Base-by-base conservation (phyloP, 2,113 vertebrate genomes). In the Arvicanthis niloticus region DNA sequence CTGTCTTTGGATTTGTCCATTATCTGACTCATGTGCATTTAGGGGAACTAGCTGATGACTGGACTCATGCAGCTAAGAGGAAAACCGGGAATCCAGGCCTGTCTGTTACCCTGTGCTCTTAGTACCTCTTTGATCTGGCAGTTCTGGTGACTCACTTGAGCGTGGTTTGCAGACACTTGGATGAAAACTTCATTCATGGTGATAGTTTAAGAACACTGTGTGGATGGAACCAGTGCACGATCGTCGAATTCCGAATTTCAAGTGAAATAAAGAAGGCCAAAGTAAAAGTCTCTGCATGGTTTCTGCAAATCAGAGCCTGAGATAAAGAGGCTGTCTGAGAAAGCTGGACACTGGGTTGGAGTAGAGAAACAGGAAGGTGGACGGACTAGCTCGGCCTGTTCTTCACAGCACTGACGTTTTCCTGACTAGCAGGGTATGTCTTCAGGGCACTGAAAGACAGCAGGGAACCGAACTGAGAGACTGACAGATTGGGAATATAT, bases 1-100 rank as follows among this genome's bases (percentile, higher is more conserved):
- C 60, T 90, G 58, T 93, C 95, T 94, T 70, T 85, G 76, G 75
- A 85, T 88, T 85, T 91, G 81, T 88, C 48, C 72, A 77, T 82
- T 75, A 72, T 91, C 80, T 86, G 60, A 81, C 26, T 93, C 45
- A 85, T 51, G 37, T 91, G 7, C 90, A 77, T 93, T 92, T 70
- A 85, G 85, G 48, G 53, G 51, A 86, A 72, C 93, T 53, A 70
- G 84, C 53, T 70, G 56, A 58, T 94, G 85, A 94, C 22, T 86
- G 56, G 86, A 88, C 4, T 24, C 75, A 16, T 75, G 91, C 91
- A 87, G 90, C 75, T 24, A 42, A 92, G 73, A 95, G 70, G 75
- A 45, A 96, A 94, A 16, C 45, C 80, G 67, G 45, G 58, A 84
- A 24, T 90, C 77, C 24, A 70, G 31, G 80, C 16, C 51, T n/a